phyloP scores from a whole-genome alignment of 2,888 invertebrate genomes.

The Ceramica pisi region DNA sequence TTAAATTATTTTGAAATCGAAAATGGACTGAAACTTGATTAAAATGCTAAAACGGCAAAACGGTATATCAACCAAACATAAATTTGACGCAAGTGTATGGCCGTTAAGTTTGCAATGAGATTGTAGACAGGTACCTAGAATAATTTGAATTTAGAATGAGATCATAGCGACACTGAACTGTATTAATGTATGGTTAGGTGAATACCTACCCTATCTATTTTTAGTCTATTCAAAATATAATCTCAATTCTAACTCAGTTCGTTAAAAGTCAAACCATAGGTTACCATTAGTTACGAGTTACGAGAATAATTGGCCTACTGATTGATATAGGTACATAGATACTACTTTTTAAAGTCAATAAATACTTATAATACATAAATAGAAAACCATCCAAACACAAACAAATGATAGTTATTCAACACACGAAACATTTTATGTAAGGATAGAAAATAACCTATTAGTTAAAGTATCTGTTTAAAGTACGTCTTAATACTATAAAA shows the following conservation, averaged over 20 bases:
- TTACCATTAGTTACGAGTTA: constrained; percentile 26
- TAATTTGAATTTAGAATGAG: constrained; percentile 27
- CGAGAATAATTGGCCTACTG: constrained; percentile 26
- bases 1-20: constrained; percentile 26
- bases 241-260: constrained; percentile 27
- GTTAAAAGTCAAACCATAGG: constrained; percentile 25
- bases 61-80: constrained; percentile 26
- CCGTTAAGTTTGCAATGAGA: constrained; percentile 27
- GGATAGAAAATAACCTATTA: constrained; percentile 19
- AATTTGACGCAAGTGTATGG: constrained; percentile 25
- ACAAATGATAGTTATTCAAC: constrained; percentile 8
- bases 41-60: constrained; percentile 26
- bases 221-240: constrained; percentile 27
- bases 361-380: constrained; percentile 26
- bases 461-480: constrained; percentile 20
- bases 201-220: constrained; percentile 27
- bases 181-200: constrained; percentile 22
- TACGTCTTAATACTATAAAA: constrained; percentile 27
- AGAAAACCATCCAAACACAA: constrained; percentile 27
- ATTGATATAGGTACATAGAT: constrained; percentile 26
- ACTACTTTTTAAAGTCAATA: constrained; percentile 26
- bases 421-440: constrained; percentile 19
- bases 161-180: constrained; percentile 27
- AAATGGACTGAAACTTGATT: constrained; percentile 25
- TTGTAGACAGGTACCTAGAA: constrained; percentile 24